Evolutionary conservation across 2,113 vertebrate genomes (phyloP).

Genomic region (Gorsachius goisagi): DNA sequence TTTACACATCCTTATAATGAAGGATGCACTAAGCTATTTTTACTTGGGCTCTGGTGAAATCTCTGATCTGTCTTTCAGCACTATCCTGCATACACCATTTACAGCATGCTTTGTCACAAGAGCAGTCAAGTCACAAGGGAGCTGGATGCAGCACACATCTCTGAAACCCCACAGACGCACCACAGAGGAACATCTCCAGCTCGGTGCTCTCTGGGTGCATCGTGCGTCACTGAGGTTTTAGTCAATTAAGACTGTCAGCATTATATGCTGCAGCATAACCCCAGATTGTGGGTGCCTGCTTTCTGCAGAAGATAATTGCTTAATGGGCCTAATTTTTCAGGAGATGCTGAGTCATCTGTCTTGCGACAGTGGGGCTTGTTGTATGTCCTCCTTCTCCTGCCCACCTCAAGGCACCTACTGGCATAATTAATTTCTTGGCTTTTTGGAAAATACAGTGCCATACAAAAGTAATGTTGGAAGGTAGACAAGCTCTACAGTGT

Average conservation of each 20-base stretch:
- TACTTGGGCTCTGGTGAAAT: neutral
- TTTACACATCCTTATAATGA: neutral
- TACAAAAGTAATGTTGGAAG: neutral
- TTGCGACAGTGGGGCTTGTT: neutral
- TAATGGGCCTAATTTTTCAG: neutral
- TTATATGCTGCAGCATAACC: neutral
- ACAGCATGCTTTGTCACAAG: neutral
- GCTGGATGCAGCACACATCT: fast-evolving
- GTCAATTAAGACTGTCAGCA: neutral
- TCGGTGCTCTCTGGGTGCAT: neutral
- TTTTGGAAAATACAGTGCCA: neutral
- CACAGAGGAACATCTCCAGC: neutral
- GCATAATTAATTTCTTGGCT: neutral
- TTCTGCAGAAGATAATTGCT: neutral
- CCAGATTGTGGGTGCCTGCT: neutral
- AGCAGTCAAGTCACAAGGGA: fast-evolving
- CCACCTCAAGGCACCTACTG: neutral
- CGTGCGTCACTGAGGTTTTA: neutral
- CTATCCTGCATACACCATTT: fast-evolving
- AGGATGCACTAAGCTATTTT: neutral
- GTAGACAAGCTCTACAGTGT: neutral
- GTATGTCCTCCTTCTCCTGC: neutral
- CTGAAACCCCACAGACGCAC: too few species aligned
- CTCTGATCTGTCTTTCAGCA: neutral
- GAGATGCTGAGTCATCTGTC: neutral